Evolutionary conservation across 2,797 vertebrate genomes (phyloP), one percentile per base, ranked within the genome.

Genomic region (Xerus rutilus): DNA sequence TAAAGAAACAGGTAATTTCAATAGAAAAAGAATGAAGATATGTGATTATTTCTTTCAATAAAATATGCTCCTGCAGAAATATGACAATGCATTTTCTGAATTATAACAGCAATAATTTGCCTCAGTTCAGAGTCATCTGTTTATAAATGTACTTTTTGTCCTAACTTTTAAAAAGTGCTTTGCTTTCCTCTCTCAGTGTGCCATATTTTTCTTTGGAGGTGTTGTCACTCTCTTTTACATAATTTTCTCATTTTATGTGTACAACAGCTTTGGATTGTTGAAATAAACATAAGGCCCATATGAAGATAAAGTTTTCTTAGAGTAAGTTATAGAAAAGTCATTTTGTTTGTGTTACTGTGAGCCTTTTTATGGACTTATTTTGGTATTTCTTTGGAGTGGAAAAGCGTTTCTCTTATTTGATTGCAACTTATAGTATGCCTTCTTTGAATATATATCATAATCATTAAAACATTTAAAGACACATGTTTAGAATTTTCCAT

Each of bases 231-330:
- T 47, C 85, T 97, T 97, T 97, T 98, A 96, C 47, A 93, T 98
- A 96, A 96, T 98, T 94, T 98, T 98, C 67, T 96, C 65, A 96
- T 98, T 98, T 98, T 96, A 95, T 98, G 54, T 98, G 96, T 98
- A 96, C 98, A 98, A 98, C 98, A 98, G 98, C 98, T 90, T 97
- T 97, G 97, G 98, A 99, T 97, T 98, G 98, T 98, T 98, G 98
- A 98, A 97, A 95, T 98, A 98, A 98, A 97, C 98, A 98, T 98
- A 98, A 98, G 97, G 97, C 97, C 97, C 98, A 98, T 97, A 96
- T 98, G 99, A 99, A 98, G 99, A 99, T 97, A 97, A 98, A 97
- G 88, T 99, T 99, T 99, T 98, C 96, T 98, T 98, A 98, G 98
- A 99, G 99, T 99, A 99, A 99, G 98, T 98, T 96, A 45, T 94